These are phyloP conservation scores for Ochropleura leucogaster DNA, from an alignment of 2,888 invertebrate species.

Conservation along the genomic window DNA sequence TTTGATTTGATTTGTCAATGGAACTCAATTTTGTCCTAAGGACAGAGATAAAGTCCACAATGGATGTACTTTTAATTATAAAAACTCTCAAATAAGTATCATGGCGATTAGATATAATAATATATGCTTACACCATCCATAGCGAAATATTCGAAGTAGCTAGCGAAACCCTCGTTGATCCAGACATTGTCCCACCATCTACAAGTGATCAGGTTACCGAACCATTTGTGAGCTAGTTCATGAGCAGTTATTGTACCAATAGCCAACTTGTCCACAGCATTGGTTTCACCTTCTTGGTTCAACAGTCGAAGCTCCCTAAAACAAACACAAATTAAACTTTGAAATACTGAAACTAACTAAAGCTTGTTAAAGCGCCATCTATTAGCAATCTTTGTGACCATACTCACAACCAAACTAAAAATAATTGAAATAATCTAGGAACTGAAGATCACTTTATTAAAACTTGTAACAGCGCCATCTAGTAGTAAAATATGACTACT, in stretches of 20 bases:
- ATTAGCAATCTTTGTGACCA: no score
- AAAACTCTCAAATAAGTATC: not conserved
- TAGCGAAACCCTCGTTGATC: slow-evolving; percentile 94
- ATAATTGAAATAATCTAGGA: not conserved
- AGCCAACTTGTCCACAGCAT: slow-evolving; percentile 80
- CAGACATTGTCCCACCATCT: slow-evolving; percentile 94
- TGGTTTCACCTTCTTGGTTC: slow-evolving; percentile 84
- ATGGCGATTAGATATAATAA: not conserved
- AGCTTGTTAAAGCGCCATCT: no score
- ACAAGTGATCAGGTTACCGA: slow-evolving; percentile 93
- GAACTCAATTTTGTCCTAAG: no score
- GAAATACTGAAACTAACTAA: not conserved
- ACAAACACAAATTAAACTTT: slow-evolving; percentile 9
- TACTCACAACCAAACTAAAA: not conserved
- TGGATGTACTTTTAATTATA: not conserved
- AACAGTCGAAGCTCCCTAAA: slow-evolving; percentile 85
- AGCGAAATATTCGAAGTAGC: slow-evolving; percentile 92
- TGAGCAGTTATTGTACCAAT: slow-evolving; percentile 90
- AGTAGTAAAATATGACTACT: not conserved
- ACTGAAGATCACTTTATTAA: not conserved
- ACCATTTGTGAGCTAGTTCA: slow-evolving; percentile 94
- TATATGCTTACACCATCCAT: slow-evolving; percentile 83
- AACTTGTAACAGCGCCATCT: slow-evolving; percentile 5
- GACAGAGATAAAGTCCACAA: no score
- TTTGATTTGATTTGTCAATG: no score